Percentiles rank a stretch among this genome's conserved stretches.
Conservation (phyloP, 2,797 vertebrate species). For the Petrocephalus schoutedeni region DNA sequence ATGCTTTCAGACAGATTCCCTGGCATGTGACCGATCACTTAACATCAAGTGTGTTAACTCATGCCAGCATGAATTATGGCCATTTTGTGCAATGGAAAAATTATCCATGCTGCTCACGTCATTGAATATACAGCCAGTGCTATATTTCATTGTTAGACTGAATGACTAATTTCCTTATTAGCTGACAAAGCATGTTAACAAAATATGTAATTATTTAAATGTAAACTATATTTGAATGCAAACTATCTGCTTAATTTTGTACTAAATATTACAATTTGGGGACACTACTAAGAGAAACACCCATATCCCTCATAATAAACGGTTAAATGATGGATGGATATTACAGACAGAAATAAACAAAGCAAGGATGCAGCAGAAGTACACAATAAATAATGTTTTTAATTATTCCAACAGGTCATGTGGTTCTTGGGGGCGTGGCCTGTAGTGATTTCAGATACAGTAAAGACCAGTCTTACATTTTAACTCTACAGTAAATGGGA, state of each 20-base stretch:
- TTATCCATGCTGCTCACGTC: slow-evolving; percentile 59
- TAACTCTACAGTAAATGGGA: slow-evolving; percentile 20
- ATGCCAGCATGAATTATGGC: slow-evolving; percentile 62
- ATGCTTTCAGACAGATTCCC: background rate
- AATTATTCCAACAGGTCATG: background rate
- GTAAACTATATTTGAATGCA: too few relatives aligned
- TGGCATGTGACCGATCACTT: slow-evolving; percentile 44
- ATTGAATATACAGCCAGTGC: slow-evolving; percentile 33
- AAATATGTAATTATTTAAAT: background rate
- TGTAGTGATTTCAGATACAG: slow-evolving; percentile 26
- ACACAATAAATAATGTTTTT: background rate
- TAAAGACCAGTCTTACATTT: slow-evolving; percentile 23
- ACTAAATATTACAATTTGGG: background rate
- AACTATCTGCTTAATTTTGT: background rate
- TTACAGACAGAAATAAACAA: background rate
- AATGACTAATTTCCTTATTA: background rate
- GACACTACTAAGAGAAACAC: background rate
- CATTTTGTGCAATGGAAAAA: slow-evolving; percentile 57
- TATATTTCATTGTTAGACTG: background rate
- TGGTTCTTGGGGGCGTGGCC: background rate
- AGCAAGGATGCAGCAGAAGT: background rate
- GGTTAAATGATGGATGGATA: background rate
- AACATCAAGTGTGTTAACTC: slow-evolving; percentile 39
- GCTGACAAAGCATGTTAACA: background rate
- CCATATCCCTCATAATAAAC: background rate